Conservation (phyloP, 2,113 vertebrate species). For the Lepus europaeus region DNA sequence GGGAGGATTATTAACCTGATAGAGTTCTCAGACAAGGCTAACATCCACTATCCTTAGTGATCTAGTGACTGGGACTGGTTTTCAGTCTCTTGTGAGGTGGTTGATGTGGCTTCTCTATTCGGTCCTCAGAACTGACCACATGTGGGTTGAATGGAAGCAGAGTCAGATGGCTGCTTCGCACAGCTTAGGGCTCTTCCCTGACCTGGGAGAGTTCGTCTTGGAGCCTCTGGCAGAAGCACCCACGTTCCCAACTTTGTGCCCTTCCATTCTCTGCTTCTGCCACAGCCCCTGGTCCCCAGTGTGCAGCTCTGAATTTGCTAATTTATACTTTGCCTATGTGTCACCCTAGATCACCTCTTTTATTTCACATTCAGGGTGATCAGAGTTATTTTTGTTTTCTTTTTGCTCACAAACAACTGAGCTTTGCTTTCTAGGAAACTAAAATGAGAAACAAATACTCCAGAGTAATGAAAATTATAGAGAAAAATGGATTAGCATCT, state of each 20-base stretch:
- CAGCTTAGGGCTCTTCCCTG: background rate
- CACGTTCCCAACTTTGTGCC: background rate
- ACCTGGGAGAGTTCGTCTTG: no score
- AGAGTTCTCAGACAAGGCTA: background rate
- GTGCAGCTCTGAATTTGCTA: background rate
- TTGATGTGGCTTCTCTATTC: background rate
- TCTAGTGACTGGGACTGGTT: background rate
- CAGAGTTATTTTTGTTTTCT: background rate
- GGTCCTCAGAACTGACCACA: background rate
- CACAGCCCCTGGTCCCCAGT: accelerated
- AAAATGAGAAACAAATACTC: background rate
- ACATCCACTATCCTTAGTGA: no score
- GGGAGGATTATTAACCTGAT: background rate
- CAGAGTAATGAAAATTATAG: background rate
- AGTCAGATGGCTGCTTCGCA: background rate
- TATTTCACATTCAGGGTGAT: background rate
- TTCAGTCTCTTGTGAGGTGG: background rate
- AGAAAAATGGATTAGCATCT: background rate
- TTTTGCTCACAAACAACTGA: background rate
- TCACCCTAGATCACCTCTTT: background rate
- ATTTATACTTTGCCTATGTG: background rate
- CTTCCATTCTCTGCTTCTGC: background rate
- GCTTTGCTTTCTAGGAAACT: constrained; percentile 51
- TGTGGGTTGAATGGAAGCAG: background rate
- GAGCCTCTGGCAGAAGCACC: background rate